Base-by-base conservation (phyloP, 1,140 invertebrate species). In the Fopius arisanus region DNA sequence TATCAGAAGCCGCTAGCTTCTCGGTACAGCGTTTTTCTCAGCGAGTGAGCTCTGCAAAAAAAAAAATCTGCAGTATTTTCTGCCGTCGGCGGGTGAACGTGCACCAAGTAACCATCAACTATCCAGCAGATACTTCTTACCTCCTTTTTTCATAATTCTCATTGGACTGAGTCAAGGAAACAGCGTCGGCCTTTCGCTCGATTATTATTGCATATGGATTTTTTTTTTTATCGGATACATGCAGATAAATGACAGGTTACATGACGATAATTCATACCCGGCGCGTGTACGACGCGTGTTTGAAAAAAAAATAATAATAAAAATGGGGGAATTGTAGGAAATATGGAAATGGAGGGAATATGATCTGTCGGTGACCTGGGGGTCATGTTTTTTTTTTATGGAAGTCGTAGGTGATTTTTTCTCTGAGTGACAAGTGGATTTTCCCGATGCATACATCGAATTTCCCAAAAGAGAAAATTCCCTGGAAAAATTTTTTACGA, bases 341-440 rank as follows among this genome's bases (percentile, higher is more conserved):
- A 66, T 19, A 77, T 74, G 74, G 77, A 80, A 83, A 80, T 81
- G 81, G 78, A 78, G 78, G 77, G 78, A 80, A 83, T 43, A 10
- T 48, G 33, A 68, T 48, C 33, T 67, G 7, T 12, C 31, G 70
- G 16, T 33, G 23, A 59, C 23, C 26, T 67, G 23, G 31, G 65
- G 66, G 37, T 37, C 19, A 21, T 19, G 31, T 41, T 33, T 48
- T 33, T 48, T 33, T n/a, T 41, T 40, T 29, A 43, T 51, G 43
- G 29, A 59, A 70, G 23, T 59, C 68, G 28, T 37, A 33, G 4
- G 26, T n/a, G n/a, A n/a, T n/a, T n/a, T n/a, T n/a, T n/a, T n/a
- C n/a, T n/a, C n/a, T n/a, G n/a, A n/a, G n/a, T n/a, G n/a, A n/a
- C n/a, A n/a, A n/a, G n/a, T n/a, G n/a, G n/a, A n/a, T n/a, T n/a